Evolutionary conservation across 2,888 invertebrate species (phyloP).

Genomic region (Aphodius sticticus): DNA sequence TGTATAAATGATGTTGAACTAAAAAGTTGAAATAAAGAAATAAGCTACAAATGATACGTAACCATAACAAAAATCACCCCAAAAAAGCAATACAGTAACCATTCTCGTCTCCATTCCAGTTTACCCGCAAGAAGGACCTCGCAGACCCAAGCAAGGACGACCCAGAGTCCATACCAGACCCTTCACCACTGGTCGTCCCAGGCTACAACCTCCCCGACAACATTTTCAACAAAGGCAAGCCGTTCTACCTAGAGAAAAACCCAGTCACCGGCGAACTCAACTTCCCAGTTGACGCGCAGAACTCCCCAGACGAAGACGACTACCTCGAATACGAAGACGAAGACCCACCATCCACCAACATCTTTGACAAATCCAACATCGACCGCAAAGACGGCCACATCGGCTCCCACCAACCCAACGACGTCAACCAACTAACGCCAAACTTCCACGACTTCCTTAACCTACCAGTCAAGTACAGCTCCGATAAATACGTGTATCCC

Average conservation of each 20-base stretch:
- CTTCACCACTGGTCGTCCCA: constrained; percentile 56
- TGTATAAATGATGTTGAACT: background rate
- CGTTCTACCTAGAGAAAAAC: constrained; percentile 74
- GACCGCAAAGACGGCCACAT: constrained; percentile 59
- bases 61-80: too few species aligned
- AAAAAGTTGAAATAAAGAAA: too few species aligned
- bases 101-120: background rate
- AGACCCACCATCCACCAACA: constrained; percentile 48
- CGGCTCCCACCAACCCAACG: constrained; percentile 64
- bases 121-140: background rate
- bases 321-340: constrained; percentile 51
- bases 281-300: constrained; percentile 64
- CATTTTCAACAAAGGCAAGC: constrained; percentile 73
- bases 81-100: too few species aligned
- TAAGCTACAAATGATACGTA: too few species aligned
- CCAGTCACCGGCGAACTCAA: constrained; percentile 72
- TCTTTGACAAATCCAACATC: constrained; percentile 58
- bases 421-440: constrained; percentile 68
- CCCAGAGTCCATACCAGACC: constrained; percentile 57
- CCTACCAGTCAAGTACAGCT: constrained; percentile 72
- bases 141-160: background rate
- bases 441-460: constrained; percentile 75
- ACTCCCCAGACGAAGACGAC: constrained; percentile 50
- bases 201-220: constrained; percentile 64
- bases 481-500: constrained; percentile 73